Base-by-base conservation (phyloP, 2,113 vertebrate genomes). In the Nothobranchius furzeri region DNA sequence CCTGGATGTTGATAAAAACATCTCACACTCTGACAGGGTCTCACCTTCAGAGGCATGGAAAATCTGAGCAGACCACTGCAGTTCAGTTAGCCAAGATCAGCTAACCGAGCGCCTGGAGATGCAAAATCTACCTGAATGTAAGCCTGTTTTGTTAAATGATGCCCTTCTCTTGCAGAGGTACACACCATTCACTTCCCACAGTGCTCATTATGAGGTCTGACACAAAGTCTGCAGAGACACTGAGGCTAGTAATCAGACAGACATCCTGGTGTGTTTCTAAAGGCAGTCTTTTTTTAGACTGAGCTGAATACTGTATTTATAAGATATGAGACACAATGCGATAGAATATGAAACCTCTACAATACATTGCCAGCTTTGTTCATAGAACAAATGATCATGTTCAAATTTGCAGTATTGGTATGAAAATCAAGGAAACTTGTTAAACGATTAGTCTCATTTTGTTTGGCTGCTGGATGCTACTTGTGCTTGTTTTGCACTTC, bases 151-250 rank as follows among this genome's bases (percentile, higher is more conserved):
- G 49, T 43, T 8, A 40, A 40, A 40, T 42, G 51, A 17, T 52
- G 20, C 13, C 47, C 25, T 14, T 43, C 7, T 0, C 50, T 64
- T 60, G 15, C 40, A 43, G 8, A 55, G 42, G 13, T n/a, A 36
- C 43, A 48, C 62, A 10, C 14, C 53, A n/a, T 17, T 75, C 52
- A 15, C 69, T 76, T 66, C 68, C 76, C 73, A 68, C 64, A 55
- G 78, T 53, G 80, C 78, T 84, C 68, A 76, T 84, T 81, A 75
- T 66, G 77, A 82, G 81, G 76, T 76, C 47, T 66, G 73, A 78
- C 79, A 69, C 64, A 47, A 60, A 64, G 68, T 81, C 79, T 69
- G 36, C 64, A 73, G 67, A 66, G 69, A 72, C 9, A 2, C 72
- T 2, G 65, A 53, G 75, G 54, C 70, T 66, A 51, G 74, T 74